phyloP scores from a whole-genome alignment of 92 coral and sea anemone genomes.

The Desmophyllum pertusum region DNA sequence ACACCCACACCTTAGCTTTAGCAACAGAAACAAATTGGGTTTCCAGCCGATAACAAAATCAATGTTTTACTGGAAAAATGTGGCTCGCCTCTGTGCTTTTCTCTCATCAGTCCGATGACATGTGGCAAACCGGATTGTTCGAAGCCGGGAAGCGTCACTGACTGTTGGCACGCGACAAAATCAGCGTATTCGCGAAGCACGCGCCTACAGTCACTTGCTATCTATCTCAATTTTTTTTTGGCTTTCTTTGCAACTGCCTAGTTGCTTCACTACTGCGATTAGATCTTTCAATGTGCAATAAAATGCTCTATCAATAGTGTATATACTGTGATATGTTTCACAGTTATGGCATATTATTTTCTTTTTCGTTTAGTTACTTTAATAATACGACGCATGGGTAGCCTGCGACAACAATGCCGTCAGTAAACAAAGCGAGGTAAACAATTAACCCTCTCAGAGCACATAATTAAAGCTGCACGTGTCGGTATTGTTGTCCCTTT shows the following conservation, averaged over 20 bases:
- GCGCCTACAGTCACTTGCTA: background rate
- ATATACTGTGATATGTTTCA: background rate
- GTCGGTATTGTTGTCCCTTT: constrained; percentile 12
- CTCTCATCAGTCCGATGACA: background rate
- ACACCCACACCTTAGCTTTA: background rate
- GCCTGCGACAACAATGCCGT: background rate
- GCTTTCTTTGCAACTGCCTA: background rate
- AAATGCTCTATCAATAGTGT: background rate
- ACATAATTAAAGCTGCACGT: constrained; percentile 29
- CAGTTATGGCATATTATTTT: background rate
- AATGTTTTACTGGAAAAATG: background rate
- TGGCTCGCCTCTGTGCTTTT: background rate
- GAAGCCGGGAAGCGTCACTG: too few relatives aligned
- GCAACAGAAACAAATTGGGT: background rate
- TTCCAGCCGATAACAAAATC: background rate
- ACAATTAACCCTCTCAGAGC: constrained; percentile 15
- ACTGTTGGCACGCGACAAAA: too few relatives aligned
- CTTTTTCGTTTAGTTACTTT: background rate
- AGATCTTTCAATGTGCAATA: background rate
- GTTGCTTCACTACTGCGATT: background rate
- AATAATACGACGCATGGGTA: background rate
- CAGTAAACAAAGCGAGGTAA: background rate
- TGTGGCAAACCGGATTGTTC: background rate
- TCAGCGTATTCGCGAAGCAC: background rate
- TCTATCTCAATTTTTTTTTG: background rate